phyloP scores from a whole-genome alignment of 2,888 invertebrate genomes.

The Cantharis lateralis region DNA sequence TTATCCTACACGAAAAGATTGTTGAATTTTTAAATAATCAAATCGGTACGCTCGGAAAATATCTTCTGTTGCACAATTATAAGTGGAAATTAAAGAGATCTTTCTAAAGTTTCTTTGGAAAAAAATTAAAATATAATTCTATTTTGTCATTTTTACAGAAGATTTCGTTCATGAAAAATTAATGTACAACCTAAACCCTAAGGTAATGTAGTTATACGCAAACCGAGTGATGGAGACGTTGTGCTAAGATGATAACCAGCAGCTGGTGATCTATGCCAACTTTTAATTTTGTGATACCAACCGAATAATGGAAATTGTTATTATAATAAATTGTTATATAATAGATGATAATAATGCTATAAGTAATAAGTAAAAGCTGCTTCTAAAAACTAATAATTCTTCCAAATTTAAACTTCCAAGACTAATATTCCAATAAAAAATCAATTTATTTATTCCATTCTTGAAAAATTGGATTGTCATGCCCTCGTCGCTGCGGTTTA shows the following conservation, averaged over 20 bases:
- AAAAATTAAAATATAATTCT: neutral
- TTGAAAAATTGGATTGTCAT: neutral
- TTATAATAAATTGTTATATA: too few species aligned
- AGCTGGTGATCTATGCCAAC: too few species aligned
- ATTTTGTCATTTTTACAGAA: neutral
- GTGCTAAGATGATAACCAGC: too few species aligned
- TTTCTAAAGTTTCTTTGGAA: neutral
- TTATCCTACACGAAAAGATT: neutral
- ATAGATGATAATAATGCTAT: neutral
- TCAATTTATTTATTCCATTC: neutral
- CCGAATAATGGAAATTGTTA: too few species aligned
- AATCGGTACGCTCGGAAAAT: neutral
- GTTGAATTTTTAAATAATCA: neutral
- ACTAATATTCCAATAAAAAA: neutral
- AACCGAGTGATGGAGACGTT: too few species aligned
- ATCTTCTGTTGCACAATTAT: neutral
- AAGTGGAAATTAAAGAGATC: neutral
- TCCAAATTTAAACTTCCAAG: neutral
- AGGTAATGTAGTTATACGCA: neutral
- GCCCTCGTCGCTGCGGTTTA: neutral
- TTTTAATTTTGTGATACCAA: too few species aligned
- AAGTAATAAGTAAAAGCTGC: neutral
- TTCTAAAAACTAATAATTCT: neutral
- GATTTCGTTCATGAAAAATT: neutral
- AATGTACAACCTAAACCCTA: neutral